Evolutionary conservation across 2,797 vertebrate species (phyloP).

Genomic region (Ctenopoma multispine): DNA sequence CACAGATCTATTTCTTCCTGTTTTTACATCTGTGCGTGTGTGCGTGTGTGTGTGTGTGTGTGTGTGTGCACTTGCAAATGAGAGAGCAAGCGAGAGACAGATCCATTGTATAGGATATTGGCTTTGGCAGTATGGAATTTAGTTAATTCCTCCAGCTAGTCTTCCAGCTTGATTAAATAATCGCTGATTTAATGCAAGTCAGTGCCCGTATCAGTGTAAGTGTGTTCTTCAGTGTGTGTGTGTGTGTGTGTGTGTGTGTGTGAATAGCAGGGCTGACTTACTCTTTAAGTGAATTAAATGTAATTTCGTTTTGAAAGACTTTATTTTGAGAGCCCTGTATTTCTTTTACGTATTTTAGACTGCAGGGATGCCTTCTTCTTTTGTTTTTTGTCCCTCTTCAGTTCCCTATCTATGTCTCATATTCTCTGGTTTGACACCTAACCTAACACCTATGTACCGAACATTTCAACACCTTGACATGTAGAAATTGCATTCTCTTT

Average conservation of each 20-base stretch:
- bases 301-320: constrained; percentile 82
- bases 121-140: constrained; percentile 76
- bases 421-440: constrained; percentile 8
- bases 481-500: constrained; percentile 9
- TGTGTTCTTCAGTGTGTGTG: constrained; percentile 30
- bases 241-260: constrained; percentile 52
- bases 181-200: constrained; percentile 77
- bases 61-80: constrained; percentile 6
- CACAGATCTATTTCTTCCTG: constrained; percentile 24
- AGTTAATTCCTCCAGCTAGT: constrained; percentile 76
- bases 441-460: too few species aligned
- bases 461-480: constrained; percentile 2
- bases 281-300: constrained; percentile 86
- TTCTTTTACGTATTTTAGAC: constrained; percentile 68
- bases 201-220: constrained; percentile 42
- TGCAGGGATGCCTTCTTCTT: constrained; percentile 31
- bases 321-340: constrained; percentile 70
- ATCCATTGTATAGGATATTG: constrained; percentile 75
- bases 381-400: constrained; percentile 17
- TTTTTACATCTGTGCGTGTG: constrained; percentile 6
- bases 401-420: neutral
- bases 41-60: constrained; percentile 3
- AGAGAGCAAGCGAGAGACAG: constrained; percentile 30
- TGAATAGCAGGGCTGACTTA: constrained; percentile 78
- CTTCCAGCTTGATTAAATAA: constrained; percentile 81